These are phyloP conservation scores for Drymonia ruficornis DNA, from an alignment of 2,888 invertebrate genomes.

Conservation along the genomic window DNA sequence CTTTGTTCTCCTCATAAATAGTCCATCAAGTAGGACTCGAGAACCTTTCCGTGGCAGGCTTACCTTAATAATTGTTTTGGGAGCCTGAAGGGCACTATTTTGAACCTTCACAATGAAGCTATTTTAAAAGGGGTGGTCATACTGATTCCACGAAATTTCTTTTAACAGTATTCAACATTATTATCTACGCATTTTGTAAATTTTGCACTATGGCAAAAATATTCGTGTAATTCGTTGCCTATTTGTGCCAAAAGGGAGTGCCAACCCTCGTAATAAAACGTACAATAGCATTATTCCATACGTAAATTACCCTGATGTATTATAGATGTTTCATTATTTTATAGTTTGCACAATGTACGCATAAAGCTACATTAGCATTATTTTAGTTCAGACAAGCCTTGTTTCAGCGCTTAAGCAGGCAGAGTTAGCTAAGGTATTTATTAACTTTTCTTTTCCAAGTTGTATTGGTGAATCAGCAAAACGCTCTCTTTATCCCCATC, in stretches of 20 bases:
- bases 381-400: neutral
- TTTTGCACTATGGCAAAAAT: constrained; percentile 25
- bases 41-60: neutral
- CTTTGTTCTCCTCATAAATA: too few species aligned
- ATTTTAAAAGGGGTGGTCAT: too few species aligned
- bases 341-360: constrained; percentile 19
- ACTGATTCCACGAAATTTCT: too few species aligned
- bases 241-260: constrained; percentile 44
- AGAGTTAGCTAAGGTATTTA: neutral
- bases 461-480: too few species aligned
- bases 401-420: neutral
- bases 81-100: too few species aligned
- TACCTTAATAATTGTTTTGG: too few species aligned
- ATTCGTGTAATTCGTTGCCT: constrained; percentile 32
- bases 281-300: constrained; percentile 38
- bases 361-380: constrained; percentile 15
- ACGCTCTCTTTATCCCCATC: too few species aligned
- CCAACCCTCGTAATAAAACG: constrained; percentile 45
- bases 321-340: constrained; percentile 19
- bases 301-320: constrained; percentile 39
- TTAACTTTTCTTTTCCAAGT: too few species aligned
- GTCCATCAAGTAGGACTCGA: too few species aligned
- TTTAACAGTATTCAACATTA: too few species aligned
- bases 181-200: constrained; percentile 5
- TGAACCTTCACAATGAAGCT: too few species aligned